Conservation (phyloP, 1,140 invertebrate species). For the Helicoverpa armigera region DNA sequence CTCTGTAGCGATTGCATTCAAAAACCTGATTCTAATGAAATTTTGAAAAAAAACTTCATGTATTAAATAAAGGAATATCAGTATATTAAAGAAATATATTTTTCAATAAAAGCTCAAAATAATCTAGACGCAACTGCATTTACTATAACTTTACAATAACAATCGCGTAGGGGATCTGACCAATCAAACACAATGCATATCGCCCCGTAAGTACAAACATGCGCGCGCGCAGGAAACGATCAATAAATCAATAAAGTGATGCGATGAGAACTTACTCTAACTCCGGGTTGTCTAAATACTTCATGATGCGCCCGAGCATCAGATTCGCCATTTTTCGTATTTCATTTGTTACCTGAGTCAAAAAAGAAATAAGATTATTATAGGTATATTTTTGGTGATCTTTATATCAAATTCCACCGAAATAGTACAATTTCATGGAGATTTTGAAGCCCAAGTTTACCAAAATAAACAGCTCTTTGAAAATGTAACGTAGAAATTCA, state of each 20-base stretch:
- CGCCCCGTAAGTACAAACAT: neutral
- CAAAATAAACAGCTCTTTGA: too few relatives aligned
- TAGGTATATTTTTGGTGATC: neutral
- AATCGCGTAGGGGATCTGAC: neutral
- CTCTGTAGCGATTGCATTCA: too few relatives aligned
- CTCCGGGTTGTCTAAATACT: constrained; percentile 41
- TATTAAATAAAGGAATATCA: too few relatives aligned
- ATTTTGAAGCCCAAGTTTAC: too few relatives aligned
- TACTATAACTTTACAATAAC: too few relatives aligned
- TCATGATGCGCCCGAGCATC: constrained; percentile 52
- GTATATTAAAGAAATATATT: too few relatives aligned
- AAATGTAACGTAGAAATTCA: too few relatives aligned
- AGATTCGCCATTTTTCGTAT: constrained; percentile 54
- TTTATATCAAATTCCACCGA: neutral
- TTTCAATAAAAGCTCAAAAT: too few relatives aligned
- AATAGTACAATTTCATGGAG: too few relatives aligned
- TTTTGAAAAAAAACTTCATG: too few relatives aligned
- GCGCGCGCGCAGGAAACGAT: neutral
- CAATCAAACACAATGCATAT: neutral
- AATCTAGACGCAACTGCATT: too few relatives aligned
- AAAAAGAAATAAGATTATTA: neutral
- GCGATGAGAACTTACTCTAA: constrained; percentile 37
- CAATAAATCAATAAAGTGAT: constrained; percentile 14
- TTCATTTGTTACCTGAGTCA: constrained; percentile 52
- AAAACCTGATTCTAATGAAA: too few relatives aligned